Base-by-base conservation (phyloP, 2,888 invertebrate species). In the Macrophya alboannulata region DNA sequence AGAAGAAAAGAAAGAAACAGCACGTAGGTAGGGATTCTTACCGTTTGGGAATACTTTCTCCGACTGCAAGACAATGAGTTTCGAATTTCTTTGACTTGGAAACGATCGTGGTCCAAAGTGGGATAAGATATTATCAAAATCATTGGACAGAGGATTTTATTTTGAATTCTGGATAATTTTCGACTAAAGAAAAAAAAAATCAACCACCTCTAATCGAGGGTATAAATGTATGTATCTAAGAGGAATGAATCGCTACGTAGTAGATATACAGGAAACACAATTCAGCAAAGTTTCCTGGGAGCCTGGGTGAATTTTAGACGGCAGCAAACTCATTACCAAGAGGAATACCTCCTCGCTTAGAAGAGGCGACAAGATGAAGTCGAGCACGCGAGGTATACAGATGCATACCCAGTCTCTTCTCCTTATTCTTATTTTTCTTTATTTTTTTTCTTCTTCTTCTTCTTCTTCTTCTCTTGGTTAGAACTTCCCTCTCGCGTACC, bases 341-440 rank as follows among this genome's bases (percentile, higher is more conserved):
- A 55, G 55, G 74, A 74, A 55, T 77, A 77, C 55, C 77, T 77
- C 48, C 21, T 17, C 55, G n/a, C 17, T 9, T 51, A 48, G 17
- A 55, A 55, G 81, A 81, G 81, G 62, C 81, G 59, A 59, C 81
- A 59, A 62, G 79, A 59, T 43, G 79, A 79, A 79, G 79, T 79
- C 55, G 79, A 79, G 40, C 79, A 79, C 59, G 79, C 59, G 59
- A 62, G n/a, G 77, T 48, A 51, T 51, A 77, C 37, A 31, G 77
- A 55, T 31, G 37, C 15, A 48, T 17, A 68, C 37, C 68, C 37
- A 37, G 37, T 68, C 4, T 37, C 6, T 31, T 68, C 37, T 68
- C 6, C 68, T 37, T 37, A 25, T 62, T 62, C 12, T 62, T 62
- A 12, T 62, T 31, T 25, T 62, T 45, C 10, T 10, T n/a, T 15